A percentile compares a stretch with the other conserved stretches of the same genome.
Evolutionary conservation across 64 coral and sea anemone species (phyloP).

Genomic region (Montipora efflorescens): DNA sequence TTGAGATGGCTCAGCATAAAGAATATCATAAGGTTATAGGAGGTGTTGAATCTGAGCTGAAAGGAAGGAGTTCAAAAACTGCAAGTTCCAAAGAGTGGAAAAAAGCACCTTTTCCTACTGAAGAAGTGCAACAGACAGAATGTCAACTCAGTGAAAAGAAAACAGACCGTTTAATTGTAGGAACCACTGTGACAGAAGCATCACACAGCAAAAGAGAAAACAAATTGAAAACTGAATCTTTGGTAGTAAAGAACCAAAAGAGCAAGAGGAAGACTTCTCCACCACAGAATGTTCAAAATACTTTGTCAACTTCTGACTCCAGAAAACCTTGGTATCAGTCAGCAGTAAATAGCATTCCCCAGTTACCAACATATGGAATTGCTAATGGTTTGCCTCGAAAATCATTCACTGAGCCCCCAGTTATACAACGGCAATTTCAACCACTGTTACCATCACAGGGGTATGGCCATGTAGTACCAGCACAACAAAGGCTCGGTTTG

Average conservation of each 20-base stretch:
- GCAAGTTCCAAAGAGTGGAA: not conserved
- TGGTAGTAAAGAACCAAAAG: not conserved
- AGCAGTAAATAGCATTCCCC: not conserved
- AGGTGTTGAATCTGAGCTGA: not conserved
- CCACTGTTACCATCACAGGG: not conserved
- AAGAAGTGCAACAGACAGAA: not conserved
- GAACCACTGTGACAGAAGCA: no score
- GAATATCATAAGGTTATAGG: not conserved
- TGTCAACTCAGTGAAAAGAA: constrained; percentile 16
- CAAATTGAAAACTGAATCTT: not conserved
- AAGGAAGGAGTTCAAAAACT: not conserved
- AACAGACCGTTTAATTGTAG: not conserved
- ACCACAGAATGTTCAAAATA: not conserved
- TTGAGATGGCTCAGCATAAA: not conserved
- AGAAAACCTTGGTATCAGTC: constrained; percentile 30
- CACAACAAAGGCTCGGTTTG: constrained; percentile 16
- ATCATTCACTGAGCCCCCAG: not conserved
- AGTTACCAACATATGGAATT: not conserved
- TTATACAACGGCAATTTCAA: constrained; percentile 25
- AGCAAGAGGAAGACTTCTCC: not conserved
- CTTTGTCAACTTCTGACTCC: not conserved
- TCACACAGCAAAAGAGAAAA: constrained; percentile 1
- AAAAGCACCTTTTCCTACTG: not conserved
- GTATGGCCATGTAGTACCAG: not conserved
- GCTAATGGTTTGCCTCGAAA: not conserved